Conservation (phyloP, 2,888 invertebrate species). For the Baronia brevicornis region DNA sequence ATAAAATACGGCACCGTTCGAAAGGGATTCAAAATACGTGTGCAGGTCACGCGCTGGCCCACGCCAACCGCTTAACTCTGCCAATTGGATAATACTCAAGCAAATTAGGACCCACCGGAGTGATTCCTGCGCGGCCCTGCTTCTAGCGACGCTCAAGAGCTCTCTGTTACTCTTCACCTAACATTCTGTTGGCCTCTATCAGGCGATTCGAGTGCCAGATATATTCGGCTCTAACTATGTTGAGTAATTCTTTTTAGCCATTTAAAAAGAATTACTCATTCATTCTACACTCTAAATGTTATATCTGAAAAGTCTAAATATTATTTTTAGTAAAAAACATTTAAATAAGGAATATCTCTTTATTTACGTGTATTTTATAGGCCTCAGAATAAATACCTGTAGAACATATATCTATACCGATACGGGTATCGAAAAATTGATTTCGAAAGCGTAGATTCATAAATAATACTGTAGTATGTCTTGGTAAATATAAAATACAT, state of each 20-base stretch:
- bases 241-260: background rate
- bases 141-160: constrained; percentile 50
- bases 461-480: no score
- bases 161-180: constrained; percentile 38
- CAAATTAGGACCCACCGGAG: constrained; percentile 68
- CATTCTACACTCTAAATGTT: no score
- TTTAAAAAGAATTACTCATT: no score
- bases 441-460: no score
- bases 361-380: no score
- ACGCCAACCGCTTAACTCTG: constrained; percentile 68
- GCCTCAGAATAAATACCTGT: no score
- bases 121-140: constrained; percentile 43
- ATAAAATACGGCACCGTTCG: constrained; percentile 8
- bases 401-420: no score
- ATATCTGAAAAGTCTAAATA: no score
- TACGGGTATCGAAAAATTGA: no score
- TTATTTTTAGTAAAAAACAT: no score
- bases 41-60: constrained; percentile 67
- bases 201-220: constrained; percentile 26
- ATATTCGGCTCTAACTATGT: constrained; percentile 4
- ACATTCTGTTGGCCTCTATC: constrained; percentile 51
- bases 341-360: no score
- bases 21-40: constrained; percentile 38
- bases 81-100: constrained; percentile 60
- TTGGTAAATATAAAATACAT: no score